Conservation (phyloP, 2,113 vertebrate genomes). For the Stictonetta naevosa region DNA sequence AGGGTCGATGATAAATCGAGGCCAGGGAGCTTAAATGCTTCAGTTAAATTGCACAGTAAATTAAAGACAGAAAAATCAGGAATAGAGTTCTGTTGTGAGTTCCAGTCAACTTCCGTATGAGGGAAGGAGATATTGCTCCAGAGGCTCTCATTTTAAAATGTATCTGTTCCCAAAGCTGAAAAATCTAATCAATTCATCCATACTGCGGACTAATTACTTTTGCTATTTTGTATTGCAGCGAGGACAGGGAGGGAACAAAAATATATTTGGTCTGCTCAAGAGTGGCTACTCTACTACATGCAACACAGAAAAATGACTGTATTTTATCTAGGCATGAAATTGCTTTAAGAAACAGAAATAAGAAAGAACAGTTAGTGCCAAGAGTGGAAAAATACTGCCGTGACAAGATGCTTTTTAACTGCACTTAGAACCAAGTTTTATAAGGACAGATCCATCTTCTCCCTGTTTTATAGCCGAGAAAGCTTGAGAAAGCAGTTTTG, state of each 20-base stretch:
- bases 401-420: not conserved
- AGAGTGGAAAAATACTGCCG: not conserved
- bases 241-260: conserved; percentile 21
- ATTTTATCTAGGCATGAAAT: conserved; percentile 42
- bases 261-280: not conserved
- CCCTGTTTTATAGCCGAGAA: not conserved
- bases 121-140: not conserved
- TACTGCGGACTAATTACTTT: conserved; percentile 66
- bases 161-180: conserved; percentile 72
- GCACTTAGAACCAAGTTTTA: not conserved
- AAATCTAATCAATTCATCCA: conserved; percentile 74
- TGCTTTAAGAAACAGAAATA: not conserved
- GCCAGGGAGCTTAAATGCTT: not conserved
- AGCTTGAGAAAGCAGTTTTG: not conserved
- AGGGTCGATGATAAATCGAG: not conserved
- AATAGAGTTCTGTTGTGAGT: not conserved
- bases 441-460: not conserved
- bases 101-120: not conserved
- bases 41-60: conserved; percentile 7
- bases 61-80: not conserved
- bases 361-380: not conserved
- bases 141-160: conserved; percentile 34
- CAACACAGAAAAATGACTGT: not conserved
- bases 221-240: conserved; percentile 44
- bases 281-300: not conserved